Conservation (phyloP, 2,888 invertebrate genomes). For the Ophion obscuratus region DNA sequence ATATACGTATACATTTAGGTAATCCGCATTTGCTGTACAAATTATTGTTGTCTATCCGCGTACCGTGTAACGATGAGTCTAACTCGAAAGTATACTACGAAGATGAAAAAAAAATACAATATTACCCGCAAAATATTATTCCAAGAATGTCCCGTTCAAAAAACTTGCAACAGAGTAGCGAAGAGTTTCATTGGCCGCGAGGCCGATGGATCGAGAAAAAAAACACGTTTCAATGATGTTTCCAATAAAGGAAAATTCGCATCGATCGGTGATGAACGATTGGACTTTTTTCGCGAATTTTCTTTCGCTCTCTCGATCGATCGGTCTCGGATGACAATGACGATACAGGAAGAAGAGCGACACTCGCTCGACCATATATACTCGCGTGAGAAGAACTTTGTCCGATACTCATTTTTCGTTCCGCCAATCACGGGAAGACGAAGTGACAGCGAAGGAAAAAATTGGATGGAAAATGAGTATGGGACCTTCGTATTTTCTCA, state of each 20-base stretch:
- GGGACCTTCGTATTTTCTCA: conserved; percentile 23
- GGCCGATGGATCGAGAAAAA: conserved; percentile 5
- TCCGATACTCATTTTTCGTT: not conserved
- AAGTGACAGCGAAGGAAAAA: not conserved
- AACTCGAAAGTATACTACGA: conserved; percentile 39
- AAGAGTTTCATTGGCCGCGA: conserved; percentile 19
- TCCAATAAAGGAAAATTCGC: conserved; percentile 6
- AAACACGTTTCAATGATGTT: not conserved
- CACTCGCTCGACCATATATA: conserved; percentile 46
- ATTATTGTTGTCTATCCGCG: conserved; percentile 65
- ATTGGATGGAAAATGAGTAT: conserved; percentile 1
- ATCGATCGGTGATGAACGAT: not conserved
- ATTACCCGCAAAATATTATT: conserved; percentile 21
- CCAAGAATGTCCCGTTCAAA: conserved; percentile 55
- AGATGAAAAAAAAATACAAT: conserved; percentile 23
- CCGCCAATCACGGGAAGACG: not conserved
- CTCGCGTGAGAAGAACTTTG: conserved; percentile 18
- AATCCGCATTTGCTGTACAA: conserved; percentile 63
- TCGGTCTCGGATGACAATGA: conserved; percentile 29
- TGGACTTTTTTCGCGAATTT: not conserved
- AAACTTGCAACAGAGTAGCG: conserved; percentile 55
- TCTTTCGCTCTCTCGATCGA: conserved; percentile 13
- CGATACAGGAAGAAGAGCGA: conserved; percentile 53
- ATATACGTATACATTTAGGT: conserved; percentile 57
- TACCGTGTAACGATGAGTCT: conserved; percentile 64